Conservation (phyloP, 2,797 vertebrate species). For the Lacerta bilineata region DNA sequence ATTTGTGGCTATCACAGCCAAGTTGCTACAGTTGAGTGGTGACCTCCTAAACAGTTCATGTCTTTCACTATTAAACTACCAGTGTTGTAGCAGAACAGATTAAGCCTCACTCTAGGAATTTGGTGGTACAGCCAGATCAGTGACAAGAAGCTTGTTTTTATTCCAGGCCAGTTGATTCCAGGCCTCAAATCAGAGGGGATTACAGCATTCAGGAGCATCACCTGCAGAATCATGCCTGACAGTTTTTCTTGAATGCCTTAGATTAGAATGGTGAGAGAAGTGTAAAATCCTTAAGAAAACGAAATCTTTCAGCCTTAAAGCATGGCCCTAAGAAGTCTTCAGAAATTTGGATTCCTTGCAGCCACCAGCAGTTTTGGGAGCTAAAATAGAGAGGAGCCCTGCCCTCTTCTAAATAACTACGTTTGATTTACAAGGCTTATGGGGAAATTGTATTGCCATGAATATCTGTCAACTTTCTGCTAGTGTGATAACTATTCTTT, state of each 20-base stretch:
- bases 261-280: constrained; percentile 9
- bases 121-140: constrained; percentile 8
- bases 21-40: not conserved
- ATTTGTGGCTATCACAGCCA: not conserved
- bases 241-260: constrained; percentile 37
- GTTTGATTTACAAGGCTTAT: constrained; percentile 31
- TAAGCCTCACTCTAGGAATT: not conserved
- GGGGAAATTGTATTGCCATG: constrained; percentile 24
- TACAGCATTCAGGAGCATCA: constrained; percentile 2
- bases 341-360: constrained; percentile 1
- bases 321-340: not conserved
- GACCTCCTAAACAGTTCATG: constrained; percentile 13
- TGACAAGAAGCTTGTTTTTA: constrained; percentile 27
- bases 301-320: constrained; percentile 45
- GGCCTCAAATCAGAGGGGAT: constrained; percentile 32
- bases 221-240: constrained; percentile 29
- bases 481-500: not conserved
- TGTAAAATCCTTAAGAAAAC: constrained; percentile 31
- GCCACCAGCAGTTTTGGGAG: not conserved
- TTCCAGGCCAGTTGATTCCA: not conserved
- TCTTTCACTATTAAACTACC: constrained; percentile 20
- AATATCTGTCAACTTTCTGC: not conserved
- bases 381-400: constrained; percentile 22
- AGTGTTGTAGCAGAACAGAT: not conserved
- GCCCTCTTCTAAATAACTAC: not conserved